Conservation (phyloP, 2,888 invertebrate species). For the Oligia strigilis region DNA sequence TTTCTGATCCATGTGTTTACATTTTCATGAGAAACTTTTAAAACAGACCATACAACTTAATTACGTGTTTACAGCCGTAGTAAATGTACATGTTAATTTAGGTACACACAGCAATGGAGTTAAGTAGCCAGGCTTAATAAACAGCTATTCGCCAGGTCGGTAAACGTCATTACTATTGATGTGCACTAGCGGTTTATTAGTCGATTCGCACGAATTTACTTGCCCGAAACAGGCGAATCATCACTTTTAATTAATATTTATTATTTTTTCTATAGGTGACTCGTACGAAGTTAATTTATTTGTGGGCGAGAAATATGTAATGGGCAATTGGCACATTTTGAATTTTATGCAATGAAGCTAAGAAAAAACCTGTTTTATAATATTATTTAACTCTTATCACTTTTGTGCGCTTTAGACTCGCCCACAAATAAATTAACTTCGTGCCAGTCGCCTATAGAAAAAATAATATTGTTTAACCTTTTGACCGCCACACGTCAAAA, state of each 20-base stretch:
- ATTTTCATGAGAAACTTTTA: background rate
- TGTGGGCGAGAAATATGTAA: background rate
- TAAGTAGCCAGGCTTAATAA: slow-evolving; percentile 14
- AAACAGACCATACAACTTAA: slow-evolving; percentile 19
- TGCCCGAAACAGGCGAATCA: background rate
- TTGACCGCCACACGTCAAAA: too few relatives aligned
- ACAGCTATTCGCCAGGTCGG: background rate
- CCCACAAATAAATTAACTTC: too few relatives aligned
- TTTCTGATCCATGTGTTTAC: background rate
- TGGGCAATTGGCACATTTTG: background rate
- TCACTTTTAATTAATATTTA: background rate
- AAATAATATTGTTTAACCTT: too few relatives aligned
- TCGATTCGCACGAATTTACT: background rate
- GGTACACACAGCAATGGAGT: slow-evolving; percentile 15
- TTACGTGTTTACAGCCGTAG: slow-evolving; percentile 31
- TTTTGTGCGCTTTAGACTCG: background rate
- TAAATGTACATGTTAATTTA: slow-evolving; percentile 15
- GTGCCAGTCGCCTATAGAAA: too few relatives aligned
- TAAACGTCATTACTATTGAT: slow-evolving; percentile 25
- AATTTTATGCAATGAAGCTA: background rate
- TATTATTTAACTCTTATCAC: background rate
- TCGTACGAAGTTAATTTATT: background rate
- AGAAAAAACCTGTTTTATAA: background rate
- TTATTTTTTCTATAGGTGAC: background rate
- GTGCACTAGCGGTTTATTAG: slow-evolving; percentile 14